phyloP scores from a whole-genome alignment of 53 echinoderm and acorn worm genomes.

The Zoroaster sp. region DNA sequence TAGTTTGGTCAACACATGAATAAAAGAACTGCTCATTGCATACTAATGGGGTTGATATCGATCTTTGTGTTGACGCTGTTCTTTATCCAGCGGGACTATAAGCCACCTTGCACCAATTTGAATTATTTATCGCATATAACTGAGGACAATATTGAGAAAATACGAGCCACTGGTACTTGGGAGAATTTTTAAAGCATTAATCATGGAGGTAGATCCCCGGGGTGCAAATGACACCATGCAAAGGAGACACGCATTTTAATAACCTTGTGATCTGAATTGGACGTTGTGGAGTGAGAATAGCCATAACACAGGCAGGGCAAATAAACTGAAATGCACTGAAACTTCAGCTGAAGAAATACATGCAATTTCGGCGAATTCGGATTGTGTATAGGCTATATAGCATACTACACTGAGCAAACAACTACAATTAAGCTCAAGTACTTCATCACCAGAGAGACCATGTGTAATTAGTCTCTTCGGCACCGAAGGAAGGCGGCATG shows the following conservation, averaged over 20 bases:
- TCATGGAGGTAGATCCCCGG: neutral
- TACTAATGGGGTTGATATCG: neutral
- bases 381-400: neutral
- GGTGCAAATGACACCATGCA: neutral
- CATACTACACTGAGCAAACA: neutral
- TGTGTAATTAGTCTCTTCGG: neutral
- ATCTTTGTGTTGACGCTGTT: neutral
- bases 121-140: too few relatives aligned
- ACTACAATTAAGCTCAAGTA: neutral
- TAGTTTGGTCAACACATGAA: conserved; percentile 15
- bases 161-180: too few relatives aligned
- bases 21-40: neutral
- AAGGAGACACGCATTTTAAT: neutral
- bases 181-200: too few relatives aligned
- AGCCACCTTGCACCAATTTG: too few relatives aligned
- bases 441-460: neutral
- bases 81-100: neutral
- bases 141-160: neutral
- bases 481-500: neutral
- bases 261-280: neutral
- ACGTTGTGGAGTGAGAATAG: neutral
- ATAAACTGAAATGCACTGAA: neutral
- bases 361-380: neutral
- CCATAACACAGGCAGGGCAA: too few relatives aligned
- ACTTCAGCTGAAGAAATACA: neutral